phyloP scores from a whole-genome alignment of 2,113 vertebrate species.

The Aegypius monachus region DNA sequence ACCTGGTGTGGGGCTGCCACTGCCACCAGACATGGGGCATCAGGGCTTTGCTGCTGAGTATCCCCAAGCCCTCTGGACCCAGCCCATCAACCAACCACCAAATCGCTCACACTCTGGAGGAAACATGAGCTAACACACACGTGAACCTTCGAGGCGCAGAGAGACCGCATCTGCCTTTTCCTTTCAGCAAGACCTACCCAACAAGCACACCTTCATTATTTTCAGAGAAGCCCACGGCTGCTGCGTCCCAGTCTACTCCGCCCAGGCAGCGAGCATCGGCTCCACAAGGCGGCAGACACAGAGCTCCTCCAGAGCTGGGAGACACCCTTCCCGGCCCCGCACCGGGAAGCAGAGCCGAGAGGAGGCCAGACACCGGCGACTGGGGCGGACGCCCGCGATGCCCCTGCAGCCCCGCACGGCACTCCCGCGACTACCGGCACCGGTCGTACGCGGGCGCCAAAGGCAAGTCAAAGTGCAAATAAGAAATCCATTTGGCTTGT shows the following conservation, averaged over 20 bases:
- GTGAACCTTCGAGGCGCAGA: no score
- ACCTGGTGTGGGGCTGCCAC: neutral
- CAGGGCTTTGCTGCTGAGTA: neutral
- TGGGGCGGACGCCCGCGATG: no score
- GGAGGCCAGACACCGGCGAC: neutral
- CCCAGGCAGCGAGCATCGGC: neutral
- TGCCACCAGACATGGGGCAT: neutral
- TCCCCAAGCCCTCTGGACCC: neutral
- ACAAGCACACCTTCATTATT: accelerated
- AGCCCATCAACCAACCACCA: no score
- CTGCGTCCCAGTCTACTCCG: accelerated
- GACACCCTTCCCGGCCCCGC: neutral
- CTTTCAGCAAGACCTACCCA: neutral
- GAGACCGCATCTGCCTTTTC: neutral
- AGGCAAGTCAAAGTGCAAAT: no score
- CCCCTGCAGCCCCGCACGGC: neutral
- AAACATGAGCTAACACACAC: neutral
- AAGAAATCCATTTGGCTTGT: no score
- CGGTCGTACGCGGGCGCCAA: neutral
- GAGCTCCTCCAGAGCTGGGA: neutral
- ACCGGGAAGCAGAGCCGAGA: neutral
- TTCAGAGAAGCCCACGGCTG: accelerated
- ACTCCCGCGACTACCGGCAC: neutral
- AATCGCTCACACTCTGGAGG: neutral
- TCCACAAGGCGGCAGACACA: neutral